Evolutionary conservation across 1,140 invertebrate species (phyloP).

Genomic region (Drosophila ananassae): DNA sequence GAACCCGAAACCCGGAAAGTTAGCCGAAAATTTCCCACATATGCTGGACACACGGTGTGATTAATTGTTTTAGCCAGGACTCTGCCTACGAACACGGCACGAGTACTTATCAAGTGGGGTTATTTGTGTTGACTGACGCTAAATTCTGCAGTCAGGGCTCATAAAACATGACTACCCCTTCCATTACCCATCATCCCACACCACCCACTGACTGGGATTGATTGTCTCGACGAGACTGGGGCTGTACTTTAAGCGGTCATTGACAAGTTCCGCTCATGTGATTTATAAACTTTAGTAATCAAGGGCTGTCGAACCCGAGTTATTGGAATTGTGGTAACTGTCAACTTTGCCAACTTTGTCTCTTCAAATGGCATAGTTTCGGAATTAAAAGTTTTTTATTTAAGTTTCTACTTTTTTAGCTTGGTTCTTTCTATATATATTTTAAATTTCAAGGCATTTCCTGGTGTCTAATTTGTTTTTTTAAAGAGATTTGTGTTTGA

Average conservation of each 20-base stretch:
- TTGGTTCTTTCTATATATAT: not conserved
- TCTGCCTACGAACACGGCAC: slow-evolving; percentile 24
- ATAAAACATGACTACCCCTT: slow-evolving; percentile 46
- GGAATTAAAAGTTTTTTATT: not conserved
- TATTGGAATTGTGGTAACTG: slow-evolving; percentile 26
- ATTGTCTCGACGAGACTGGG: slow-evolving; percentile 16
- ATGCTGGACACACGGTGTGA: slow-evolving; percentile 71
- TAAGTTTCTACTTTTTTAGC: not conserved
- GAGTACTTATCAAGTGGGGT: slow-evolving; percentile 37
- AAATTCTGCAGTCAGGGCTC: slow-evolving; percentile 54
- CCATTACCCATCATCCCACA: not conserved
- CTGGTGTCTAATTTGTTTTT: not conserved
- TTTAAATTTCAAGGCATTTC: not conserved
- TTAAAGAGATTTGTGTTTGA: no score
- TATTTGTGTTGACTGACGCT: slow-evolving; percentile 73
- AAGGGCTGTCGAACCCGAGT: slow-evolving; percentile 33
- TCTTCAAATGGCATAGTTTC: not conserved
- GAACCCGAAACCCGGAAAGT: slow-evolving; percentile 15
- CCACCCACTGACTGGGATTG: not conserved
- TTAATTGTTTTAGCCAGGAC: slow-evolving; percentile 64
- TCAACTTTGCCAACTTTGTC: not conserved
- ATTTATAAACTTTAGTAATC: slow-evolving; percentile 49
- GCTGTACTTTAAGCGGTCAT: slow-evolving; percentile 19
- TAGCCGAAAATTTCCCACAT: slow-evolving; percentile 75
- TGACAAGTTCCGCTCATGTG: slow-evolving; percentile 21